phyloP scores from a whole-genome alignment of 2,113 vertebrate species.

The Aythya baeri region DNA sequence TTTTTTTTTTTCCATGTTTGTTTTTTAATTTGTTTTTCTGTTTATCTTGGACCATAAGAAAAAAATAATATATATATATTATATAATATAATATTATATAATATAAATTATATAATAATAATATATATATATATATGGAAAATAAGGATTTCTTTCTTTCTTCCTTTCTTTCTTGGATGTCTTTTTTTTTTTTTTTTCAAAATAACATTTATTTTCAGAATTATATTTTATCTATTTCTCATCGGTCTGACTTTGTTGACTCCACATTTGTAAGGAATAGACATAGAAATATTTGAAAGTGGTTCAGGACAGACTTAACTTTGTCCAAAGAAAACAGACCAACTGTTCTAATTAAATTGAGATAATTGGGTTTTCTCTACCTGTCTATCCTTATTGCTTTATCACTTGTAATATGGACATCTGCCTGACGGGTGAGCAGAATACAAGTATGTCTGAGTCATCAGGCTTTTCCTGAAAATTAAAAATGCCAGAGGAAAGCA shows the following conservation, averaged over 20 bases:
- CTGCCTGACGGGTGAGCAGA: neutral
- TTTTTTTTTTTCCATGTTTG: neutral
- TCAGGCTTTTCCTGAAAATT: neutral
- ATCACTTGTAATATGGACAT: neutral
- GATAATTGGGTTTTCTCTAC: neutral
- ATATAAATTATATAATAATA: too few relatives aligned
- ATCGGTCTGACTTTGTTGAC: neutral
- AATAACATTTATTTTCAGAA: neutral
- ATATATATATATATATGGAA: too few relatives aligned
- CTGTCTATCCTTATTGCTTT: neutral
- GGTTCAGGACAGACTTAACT: neutral
- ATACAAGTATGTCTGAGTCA: neutral
- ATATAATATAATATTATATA: too few relatives aligned
- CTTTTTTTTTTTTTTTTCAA: neutral
- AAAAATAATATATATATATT: too few relatives aligned
- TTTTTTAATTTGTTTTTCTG: neutral
- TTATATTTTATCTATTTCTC: neutral
- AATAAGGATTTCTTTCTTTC: neutral
- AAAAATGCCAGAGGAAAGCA: neutral
- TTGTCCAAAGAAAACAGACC: neutral
- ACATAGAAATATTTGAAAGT: neutral
- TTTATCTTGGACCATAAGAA: neutral
- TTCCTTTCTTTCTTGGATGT: too few relatives aligned
- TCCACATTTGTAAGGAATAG: neutral
- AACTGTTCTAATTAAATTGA: neutral